Percentiles rank a stretch among this genome's conserved stretches.
These are phyloP conservation scores for Drosophila orena DNA, from an alignment of 1,140 invertebrate genomes.

Conservation along the genomic window DNA sequence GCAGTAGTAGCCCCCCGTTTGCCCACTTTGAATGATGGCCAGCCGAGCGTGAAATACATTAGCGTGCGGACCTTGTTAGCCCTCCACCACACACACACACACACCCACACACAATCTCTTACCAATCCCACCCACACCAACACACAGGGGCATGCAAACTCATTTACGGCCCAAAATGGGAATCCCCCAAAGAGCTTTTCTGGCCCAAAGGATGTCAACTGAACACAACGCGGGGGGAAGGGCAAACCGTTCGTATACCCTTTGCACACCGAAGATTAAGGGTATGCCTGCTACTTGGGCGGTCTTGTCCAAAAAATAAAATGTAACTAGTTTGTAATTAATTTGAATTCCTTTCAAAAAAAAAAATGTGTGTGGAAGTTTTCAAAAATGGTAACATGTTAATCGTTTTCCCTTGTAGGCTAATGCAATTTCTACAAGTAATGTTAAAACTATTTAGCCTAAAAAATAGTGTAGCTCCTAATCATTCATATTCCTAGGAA, in stretches of 20 bases:
- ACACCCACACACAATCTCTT: constrained; percentile 13
- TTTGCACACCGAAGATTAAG: constrained; percentile 5
- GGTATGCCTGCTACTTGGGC: neutral
- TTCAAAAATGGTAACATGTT: too few species aligned
- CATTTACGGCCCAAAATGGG: constrained; percentile 68
- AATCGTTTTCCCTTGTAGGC: too few species aligned
- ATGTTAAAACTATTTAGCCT: too few species aligned
- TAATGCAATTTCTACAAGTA: too few species aligned
- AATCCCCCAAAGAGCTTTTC: constrained; percentile 50
- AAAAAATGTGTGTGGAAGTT: neutral
- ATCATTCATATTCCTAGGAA: too few species aligned
- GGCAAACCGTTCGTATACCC: constrained; percentile 19
- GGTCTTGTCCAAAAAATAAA: too few species aligned
- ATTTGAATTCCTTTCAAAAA: too few species aligned
- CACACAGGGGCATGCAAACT: constrained; percentile 51
- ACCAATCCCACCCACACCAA: constrained; percentile 3
- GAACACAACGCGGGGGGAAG: neutral
- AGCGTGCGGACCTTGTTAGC: constrained; percentile 54
- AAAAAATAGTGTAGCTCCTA: neutral
- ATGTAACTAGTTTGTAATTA: too few species aligned
- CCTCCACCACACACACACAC: constrained; percentile 26
- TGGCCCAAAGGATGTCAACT: constrained; percentile 39
- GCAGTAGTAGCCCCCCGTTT: neutral
- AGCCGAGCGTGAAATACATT: constrained; percentile 55
- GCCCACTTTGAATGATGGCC: constrained; percentile 36